These are phyloP conservation scores for Eilema griseolum DNA, from an alignment of 2,888 invertebrate genomes.

Conservation along the genomic window DNA sequence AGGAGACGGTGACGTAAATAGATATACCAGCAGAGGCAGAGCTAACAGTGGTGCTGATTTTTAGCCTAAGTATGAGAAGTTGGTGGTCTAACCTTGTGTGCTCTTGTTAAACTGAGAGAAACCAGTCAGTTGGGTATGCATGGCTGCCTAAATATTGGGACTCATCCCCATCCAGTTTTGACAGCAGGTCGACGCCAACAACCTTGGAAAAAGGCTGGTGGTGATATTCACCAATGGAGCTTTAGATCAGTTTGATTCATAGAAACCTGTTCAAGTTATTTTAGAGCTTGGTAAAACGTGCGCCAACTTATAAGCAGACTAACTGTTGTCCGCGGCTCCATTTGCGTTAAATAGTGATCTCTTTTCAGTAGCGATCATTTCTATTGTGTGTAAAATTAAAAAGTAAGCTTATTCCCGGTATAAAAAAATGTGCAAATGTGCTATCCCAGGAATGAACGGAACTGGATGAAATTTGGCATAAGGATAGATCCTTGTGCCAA, in stretches of 20 bases:
- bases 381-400: too few relatives aligned
- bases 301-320: not conserved
- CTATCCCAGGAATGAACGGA: too few relatives aligned
- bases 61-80: conserved; percentile 2
- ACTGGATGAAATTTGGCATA: too few relatives aligned
- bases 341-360: not conserved
- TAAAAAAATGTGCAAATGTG: too few relatives aligned
- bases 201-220: conserved; percentile 23
- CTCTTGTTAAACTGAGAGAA: too few relatives aligned
- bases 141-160: conserved; percentile 2
- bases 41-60: not conserved
- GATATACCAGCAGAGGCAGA: not conserved
- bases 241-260: not conserved
- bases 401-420: too few relatives aligned
- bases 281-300: not conserved
- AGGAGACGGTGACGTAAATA: not conserved
- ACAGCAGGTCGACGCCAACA: conserved; percentile 18
- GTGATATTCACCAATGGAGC: not conserved
- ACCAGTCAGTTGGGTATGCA: not conserved
- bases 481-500: too few relatives aligned
- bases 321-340: not conserved
- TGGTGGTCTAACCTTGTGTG: conserved; percentile 17
- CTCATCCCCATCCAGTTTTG: conserved; percentile 18
- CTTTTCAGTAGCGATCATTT: not conserved
- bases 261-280: not conserved